Conservation (phyloP, 2,888 invertebrate species). For the Fragum whitleyi region DNA sequence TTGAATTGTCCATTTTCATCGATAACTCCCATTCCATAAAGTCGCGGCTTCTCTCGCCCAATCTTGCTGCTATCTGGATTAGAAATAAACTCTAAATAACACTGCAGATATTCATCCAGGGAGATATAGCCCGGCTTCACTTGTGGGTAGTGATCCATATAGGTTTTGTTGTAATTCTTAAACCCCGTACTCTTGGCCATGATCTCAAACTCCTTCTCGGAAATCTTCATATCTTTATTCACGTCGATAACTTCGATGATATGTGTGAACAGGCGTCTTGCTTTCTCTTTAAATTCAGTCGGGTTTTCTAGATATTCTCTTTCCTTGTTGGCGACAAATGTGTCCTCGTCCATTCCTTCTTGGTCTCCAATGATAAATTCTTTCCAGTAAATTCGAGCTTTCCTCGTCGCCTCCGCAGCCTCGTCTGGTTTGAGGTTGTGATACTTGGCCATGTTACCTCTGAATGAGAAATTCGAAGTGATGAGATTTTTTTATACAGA, state of each 20-base stretch:
- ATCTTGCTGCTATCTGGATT: slow-evolving; percentile 3
- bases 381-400: not conserved
- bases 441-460: not conserved
- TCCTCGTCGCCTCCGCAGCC: not conserved
- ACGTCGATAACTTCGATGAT: not conserved
- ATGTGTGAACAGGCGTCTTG: not conserved
- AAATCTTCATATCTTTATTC: not conserved
- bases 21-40: not conserved
- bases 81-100: slow-evolving; percentile 3
- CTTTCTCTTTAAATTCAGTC: not conserved
- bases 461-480: not conserved
- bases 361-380: not conserved
- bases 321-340: not conserved
- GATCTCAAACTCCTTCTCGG: slow-evolving; percentile 6
- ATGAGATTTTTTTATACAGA: not conserved
- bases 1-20: too few species aligned
- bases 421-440: not conserved
- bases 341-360: not conserved
- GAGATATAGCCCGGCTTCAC: slow-evolving; percentile 9
- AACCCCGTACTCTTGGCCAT: slow-evolving; percentile 1
- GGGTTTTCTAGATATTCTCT: not conserved
- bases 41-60: not conserved
- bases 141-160: not conserved
- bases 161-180: not conserved
- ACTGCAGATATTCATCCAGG: not conserved